phyloP scores from a whole-genome alignment of 92 coral and sea anemone genomes.

The Siderastrea radians region DNA sequence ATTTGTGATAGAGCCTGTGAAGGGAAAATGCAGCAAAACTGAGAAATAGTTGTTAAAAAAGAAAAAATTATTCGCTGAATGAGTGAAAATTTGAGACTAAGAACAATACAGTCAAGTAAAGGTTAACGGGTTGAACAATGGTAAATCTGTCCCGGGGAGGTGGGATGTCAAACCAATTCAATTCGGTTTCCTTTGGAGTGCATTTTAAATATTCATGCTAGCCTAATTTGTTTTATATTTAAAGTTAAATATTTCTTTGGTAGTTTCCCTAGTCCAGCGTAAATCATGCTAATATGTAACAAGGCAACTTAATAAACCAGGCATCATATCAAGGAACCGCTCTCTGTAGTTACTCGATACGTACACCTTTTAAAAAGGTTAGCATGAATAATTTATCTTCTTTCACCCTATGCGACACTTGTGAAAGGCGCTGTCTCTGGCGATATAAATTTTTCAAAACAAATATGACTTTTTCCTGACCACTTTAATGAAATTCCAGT shows the following conservation, averaged over 20 bases:
- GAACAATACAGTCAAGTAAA: not conserved
- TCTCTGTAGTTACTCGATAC: too few species aligned
- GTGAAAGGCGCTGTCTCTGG: too few species aligned
- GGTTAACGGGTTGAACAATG: not conserved
- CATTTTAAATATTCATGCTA: conserved; percentile 26
- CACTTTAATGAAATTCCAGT: not conserved
- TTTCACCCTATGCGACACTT: too few species aligned
- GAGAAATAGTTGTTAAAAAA: not conserved
- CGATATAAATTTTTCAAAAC: too few species aligned
- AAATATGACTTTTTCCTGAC: not conserved
- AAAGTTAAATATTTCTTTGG: not conserved
- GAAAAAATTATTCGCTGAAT: not conserved
- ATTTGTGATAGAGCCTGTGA: not conserved
- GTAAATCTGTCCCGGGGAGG: not conserved
- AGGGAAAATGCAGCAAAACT: not conserved
- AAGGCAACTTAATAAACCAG: too few species aligned
- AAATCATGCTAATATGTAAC: not conserved
- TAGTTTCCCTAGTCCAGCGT: not conserved
- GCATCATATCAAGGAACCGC: too few species aligned
- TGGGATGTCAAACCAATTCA: not conserved
- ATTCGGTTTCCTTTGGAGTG: conserved; percentile 13
- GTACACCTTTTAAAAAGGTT: too few species aligned
- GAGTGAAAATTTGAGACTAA: not conserved
- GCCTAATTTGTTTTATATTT: not conserved
- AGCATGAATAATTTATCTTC: too few species aligned